phyloP scores from a whole-genome alignment of 2,113 vertebrate genomes.

The Cyprinodon brontotheroides region DNA sequence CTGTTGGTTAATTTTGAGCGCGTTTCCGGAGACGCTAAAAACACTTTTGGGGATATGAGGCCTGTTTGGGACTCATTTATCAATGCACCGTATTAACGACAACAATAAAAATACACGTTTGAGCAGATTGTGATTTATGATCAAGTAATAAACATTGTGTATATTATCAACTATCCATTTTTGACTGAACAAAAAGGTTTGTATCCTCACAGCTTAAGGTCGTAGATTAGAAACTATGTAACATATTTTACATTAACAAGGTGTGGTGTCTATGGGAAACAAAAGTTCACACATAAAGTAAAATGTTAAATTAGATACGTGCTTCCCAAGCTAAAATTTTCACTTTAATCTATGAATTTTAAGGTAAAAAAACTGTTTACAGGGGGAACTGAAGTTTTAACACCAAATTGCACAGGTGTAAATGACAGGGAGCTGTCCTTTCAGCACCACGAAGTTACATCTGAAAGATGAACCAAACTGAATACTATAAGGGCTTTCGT shows the following conservation, averaged over 20 bases:
- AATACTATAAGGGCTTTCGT: background rate
- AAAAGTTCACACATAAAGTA: background rate
- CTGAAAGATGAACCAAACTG: background rate
- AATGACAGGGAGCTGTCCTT: slow-evolving; percentile 20
- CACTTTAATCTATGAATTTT: background rate
- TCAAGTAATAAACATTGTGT: background rate
- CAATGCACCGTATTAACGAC: background rate
- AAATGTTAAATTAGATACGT: background rate
- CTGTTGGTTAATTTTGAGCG: background rate
- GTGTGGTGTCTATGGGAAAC: background rate
- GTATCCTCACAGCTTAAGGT: too few relatives aligned
- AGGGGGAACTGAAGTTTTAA: background rate
- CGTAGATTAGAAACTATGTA: background rate
- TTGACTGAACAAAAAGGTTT: too few relatives aligned
- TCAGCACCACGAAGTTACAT: slow-evolving; percentile 31
- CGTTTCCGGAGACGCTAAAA: background rate
- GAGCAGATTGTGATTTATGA: background rate
- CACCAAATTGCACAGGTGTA: background rate
- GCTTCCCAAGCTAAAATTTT: too few relatives aligned
- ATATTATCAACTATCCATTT: background rate
- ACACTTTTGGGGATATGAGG: background rate
- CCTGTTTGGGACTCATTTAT: background rate
- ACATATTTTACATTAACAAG: background rate
- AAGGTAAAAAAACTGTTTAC: background rate
- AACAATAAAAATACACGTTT: background rate